Conservation (phyloP, 2,113 vertebrate genomes). For the Brachypodius melanocephalos region DNA sequence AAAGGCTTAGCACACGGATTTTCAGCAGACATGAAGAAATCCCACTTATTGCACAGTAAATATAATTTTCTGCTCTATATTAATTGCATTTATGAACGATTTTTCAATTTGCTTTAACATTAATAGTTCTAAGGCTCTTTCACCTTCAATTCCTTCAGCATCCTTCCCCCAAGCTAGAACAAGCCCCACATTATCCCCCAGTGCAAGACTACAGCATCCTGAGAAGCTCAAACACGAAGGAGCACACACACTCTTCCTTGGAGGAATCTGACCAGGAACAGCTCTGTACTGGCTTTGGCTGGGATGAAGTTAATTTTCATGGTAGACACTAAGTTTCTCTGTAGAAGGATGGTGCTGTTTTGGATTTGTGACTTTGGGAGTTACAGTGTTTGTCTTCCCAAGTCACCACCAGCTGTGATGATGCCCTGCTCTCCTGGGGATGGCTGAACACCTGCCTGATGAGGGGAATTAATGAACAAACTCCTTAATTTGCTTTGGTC, state of each 20-base stretch:
- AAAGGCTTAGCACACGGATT: conserved; percentile 20
- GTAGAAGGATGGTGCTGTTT: background rate
- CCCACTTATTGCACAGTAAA: background rate
- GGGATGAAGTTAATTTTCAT: background rate
- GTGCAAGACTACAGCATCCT: background rate
- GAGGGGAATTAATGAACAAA: background rate
- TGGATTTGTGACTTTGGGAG: background rate
- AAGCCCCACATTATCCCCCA: background rate
- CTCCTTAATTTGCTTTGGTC: background rate
- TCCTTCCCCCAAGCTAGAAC: background rate
- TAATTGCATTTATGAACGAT: background rate
- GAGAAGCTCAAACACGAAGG: background rate
- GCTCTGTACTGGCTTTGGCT: background rate
- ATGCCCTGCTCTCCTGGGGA: background rate
- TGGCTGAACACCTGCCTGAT: background rate
- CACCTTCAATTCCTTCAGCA: background rate
- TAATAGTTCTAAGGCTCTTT: background rate
- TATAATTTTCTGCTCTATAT: background rate
- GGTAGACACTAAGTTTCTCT: background rate
- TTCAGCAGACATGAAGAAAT: conserved; percentile 4
- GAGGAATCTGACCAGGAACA: background rate
- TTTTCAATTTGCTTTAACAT: background rate
- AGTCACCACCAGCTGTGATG: background rate
- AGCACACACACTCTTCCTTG: background rate
- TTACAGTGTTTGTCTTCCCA: background rate